These are phyloP conservation scores for Lateolabrax maculatus DNA, from an alignment of 2,797 vertebrate genomes.

Conservation along the genomic window DNA sequence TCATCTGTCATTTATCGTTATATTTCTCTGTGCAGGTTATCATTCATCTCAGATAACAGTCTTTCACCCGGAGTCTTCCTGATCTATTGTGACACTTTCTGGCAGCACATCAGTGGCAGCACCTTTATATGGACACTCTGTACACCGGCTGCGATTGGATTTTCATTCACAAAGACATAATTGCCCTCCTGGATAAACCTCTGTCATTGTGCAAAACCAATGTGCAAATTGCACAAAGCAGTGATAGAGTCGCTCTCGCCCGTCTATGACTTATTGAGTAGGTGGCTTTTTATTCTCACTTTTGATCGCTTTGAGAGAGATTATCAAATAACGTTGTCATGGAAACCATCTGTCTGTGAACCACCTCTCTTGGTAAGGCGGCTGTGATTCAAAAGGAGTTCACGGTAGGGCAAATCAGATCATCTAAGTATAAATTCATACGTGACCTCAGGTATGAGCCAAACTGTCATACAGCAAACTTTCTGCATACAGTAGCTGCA, in stretches of 20 bases:
- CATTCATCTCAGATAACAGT: slow-evolving; percentile 33
- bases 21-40: not conserved
- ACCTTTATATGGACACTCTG: slow-evolving; percentile 4
- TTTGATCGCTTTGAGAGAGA: slow-evolving; percentile 70
- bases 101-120: slow-evolving; percentile 28
- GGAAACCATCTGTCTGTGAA: slow-evolving; percentile 76
- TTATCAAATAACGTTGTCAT: slow-evolving; percentile 79
- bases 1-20: not conserved
- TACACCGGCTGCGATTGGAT: slow-evolving; percentile 21
- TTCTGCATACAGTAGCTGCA: not conserved
- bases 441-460: slow-evolving; percentile 27
- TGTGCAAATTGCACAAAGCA: slow-evolving; percentile 53
- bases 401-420: slow-evolving; percentile 43
- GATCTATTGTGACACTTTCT: slow-evolving; percentile 34
- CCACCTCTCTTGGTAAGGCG: slow-evolving; percentile 60
- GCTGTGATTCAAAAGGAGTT: slow-evolving; percentile 63
- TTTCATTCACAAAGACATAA: slow-evolving; percentile 55
- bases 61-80: slow-evolving; percentile 26
- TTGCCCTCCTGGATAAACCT: slow-evolving; percentile 51
- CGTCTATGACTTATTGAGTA: slow-evolving; percentile 71
- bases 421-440: slow-evolving; percentile 36
- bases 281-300: slow-evolving; percentile 63
- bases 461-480: slow-evolving; percentile 8
- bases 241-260: slow-evolving; percentile 41
- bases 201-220: slow-evolving; percentile 43